Conservation (phyloP, 2,113 vertebrate genomes). For the Apteryx mantelli region DNA sequence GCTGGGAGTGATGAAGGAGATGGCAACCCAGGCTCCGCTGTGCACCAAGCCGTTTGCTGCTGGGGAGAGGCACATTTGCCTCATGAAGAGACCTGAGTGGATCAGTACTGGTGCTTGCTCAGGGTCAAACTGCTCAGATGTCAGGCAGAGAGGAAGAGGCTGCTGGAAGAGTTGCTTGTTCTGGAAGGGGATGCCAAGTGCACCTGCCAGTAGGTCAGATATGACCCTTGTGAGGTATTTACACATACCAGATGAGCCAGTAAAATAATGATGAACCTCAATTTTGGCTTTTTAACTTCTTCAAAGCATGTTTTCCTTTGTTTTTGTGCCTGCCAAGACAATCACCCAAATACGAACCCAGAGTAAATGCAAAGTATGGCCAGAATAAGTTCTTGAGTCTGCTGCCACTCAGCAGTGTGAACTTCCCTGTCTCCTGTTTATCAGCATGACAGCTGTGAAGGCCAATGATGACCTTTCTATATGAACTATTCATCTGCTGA, state of each 20-base stretch:
- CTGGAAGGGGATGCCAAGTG: neutral
- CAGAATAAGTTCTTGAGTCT: neutral
- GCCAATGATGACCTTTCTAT: neutral
- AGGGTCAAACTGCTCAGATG: neutral
- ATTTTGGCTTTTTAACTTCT: neutral
- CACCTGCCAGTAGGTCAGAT: neutral
- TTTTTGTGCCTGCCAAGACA: neutral
- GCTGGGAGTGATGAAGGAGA: neutral
- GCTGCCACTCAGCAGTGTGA: neutral
- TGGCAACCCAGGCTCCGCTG: neutral
- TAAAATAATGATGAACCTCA: neutral
- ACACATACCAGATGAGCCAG: neutral
- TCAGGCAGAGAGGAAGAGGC: neutral
- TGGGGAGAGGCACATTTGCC: rapidly evolving
- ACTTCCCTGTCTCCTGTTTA: neutral
- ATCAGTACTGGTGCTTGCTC: neutral
- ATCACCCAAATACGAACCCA: neutral
- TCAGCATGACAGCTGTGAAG: neutral
- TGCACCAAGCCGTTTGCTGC: neutral
- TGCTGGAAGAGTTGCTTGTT: neutral
- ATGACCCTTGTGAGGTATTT: neutral
- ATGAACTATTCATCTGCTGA: neutral
- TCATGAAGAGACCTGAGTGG: rapidly evolving
- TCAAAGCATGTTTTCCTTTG: neutral
- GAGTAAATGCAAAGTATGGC: neutral